Evolutionary conservation across 1,140 invertebrate species (phyloP).

Genomic region (Diabrotica undecimpunctata): DNA sequence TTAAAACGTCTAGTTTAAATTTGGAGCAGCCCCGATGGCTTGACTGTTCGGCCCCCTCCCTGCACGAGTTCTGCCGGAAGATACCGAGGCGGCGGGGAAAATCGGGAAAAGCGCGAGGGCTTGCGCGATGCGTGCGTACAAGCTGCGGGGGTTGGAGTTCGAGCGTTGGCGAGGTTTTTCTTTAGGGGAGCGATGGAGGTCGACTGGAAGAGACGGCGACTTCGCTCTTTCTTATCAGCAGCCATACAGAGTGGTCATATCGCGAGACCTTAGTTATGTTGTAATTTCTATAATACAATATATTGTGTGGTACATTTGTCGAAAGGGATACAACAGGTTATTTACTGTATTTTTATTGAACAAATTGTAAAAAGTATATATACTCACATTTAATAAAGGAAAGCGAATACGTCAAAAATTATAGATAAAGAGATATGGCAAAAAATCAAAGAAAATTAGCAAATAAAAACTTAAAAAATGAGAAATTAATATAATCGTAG

Average conservation of each 20-base stretch:
- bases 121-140: not conserved
- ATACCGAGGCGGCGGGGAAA: conserved; percentile 12
- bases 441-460: too few species aligned
- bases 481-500: too few species aligned
- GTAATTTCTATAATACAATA: too few species aligned
- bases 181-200: not conserved
- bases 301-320: too few species aligned
- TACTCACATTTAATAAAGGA: too few species aligned
- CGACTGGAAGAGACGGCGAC: not conserved
- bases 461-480: too few species aligned
- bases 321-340: too few species aligned
- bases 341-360: too few species aligned
- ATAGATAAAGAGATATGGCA: too few species aligned
- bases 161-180: conserved; percentile 1
- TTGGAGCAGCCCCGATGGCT: conserved; percentile 38
- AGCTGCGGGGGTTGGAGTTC: not conserved
- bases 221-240: not conserved
- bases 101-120: conserved; percentile 4
- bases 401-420: too few species aligned
- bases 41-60: conserved; percentile 28
- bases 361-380: too few species aligned
- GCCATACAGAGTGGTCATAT: not conserved
- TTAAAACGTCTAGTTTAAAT: conserved; percentile 42
- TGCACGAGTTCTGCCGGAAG: conserved; percentile 22
- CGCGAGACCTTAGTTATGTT: too few species aligned